Percentiles rank a stretch among this genome's conserved stretches.
phyloP scores from a whole-genome alignment of 2,888 invertebrate genomes.

The Willowsia nigromaculata region DNA sequence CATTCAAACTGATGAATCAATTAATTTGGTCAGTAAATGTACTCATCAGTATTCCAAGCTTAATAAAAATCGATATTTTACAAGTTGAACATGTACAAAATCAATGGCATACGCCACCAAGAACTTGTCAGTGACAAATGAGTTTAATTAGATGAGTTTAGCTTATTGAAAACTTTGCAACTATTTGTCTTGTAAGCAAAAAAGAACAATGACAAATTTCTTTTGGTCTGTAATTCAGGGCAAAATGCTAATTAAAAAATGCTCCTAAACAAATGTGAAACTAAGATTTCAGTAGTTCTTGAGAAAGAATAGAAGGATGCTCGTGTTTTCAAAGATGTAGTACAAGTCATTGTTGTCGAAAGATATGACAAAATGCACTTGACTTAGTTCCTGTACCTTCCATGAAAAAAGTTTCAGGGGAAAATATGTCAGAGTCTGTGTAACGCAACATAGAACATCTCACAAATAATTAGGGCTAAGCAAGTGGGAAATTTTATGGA shows the following conservation, averaged over 20 bases:
- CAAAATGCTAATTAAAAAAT: not conserved
- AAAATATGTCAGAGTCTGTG: not conserved
- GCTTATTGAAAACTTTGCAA: too few relatives aligned
- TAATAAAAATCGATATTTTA: not conserved
- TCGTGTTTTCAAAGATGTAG: not conserved
- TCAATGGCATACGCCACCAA: not conserved
- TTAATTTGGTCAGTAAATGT: not conserved
- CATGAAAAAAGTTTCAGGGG: not conserved
- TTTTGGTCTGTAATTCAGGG: too few relatives aligned
- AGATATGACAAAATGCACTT: not conserved
- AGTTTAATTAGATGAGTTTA: constrained; percentile 21
- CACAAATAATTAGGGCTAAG: not conserved
- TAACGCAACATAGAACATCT: not conserved
- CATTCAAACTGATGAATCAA: not conserved
- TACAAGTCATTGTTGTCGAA: not conserved
- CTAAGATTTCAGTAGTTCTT: not conserved
- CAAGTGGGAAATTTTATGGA: not conserved
- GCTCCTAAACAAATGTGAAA: not conserved
- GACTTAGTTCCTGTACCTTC: not conserved
- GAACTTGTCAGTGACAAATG: not conserved
- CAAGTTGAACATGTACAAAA: not conserved
- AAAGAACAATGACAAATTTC: too few relatives aligned
- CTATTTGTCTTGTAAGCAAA: not conserved
- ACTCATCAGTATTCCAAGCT: not conserved
- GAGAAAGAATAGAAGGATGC: not conserved